Percentiles rank a stretch among this genome's conserved stretches.
Evolutionary conservation across 1,140 invertebrate genomes (phyloP).

Genomic region (Bathynomus jamesi): DNA sequence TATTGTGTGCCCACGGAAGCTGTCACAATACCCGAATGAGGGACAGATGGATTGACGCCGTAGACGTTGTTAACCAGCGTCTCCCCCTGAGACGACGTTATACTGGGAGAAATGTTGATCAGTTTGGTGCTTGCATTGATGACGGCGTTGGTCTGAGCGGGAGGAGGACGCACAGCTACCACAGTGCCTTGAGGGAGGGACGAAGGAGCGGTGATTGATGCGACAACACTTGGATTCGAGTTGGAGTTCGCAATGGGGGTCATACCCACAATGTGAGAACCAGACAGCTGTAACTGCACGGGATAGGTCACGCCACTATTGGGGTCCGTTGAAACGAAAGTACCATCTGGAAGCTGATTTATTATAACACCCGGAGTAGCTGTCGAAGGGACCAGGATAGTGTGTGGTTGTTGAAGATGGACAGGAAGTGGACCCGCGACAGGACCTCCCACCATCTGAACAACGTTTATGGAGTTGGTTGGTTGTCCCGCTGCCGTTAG

Average conservation of each 20-base stretch:
- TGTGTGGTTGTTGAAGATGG: conserved; percentile 28
- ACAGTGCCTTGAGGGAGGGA: conserved; percentile 20
- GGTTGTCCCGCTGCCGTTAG: conserved; percentile 22
- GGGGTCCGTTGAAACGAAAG: conserved; percentile 37
- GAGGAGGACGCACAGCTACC: conserved; percentile 30
- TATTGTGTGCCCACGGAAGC: conserved; percentile 17
- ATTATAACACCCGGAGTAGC: conserved; percentile 27
- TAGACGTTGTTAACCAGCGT: conserved; percentile 14
- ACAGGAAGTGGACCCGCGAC: conserved; percentile 27
- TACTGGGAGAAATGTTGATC: background rate
- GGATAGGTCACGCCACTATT: conserved; percentile 33
- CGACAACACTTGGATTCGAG: conserved; percentile 16
- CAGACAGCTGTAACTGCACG: conserved; percentile 32
- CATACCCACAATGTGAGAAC: conserved; percentile 32
- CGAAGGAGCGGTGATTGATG: conserved; percentile 9
- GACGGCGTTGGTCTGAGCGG: conserved; percentile 11
- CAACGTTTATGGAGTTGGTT: conserved; percentile 34
- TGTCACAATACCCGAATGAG: conserved; percentile 14
- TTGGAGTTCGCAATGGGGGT: background rate
- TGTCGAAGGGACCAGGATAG: conserved; percentile 30
- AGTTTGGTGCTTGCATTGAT: background rate
- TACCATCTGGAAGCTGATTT: conserved; percentile 32
- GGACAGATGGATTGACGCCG: conserved; percentile 21
- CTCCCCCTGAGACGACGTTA: conserved; percentile 20
- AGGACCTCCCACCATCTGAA: conserved; percentile 35